Conservation (phyloP, 2,113 vertebrate species). For the Suncus etruscus region DNA sequence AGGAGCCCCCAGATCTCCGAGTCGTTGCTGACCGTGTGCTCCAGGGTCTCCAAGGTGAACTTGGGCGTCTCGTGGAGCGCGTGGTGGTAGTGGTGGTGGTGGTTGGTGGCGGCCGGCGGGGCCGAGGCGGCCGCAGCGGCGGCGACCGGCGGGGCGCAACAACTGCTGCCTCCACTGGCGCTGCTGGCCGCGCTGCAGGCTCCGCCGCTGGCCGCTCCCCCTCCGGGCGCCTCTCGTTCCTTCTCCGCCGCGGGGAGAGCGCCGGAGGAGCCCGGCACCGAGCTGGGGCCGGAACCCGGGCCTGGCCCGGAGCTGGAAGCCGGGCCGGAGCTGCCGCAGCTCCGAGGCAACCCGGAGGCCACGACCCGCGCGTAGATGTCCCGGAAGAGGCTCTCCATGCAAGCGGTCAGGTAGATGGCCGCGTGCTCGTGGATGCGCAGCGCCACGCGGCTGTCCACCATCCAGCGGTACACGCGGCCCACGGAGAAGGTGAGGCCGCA, state of each 20-base stretch:
- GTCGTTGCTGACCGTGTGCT: slow-evolving; percentile 94
- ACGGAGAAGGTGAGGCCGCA: slow-evolving; percentile 96
- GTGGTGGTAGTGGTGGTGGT: slow-evolving; percentile 83
- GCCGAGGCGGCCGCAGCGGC: slow-evolving; percentile 25
- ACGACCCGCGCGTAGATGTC: slow-evolving; percentile 92
- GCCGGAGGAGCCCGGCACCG: slow-evolving; percentile 67
- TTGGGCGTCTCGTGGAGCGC: slow-evolving; percentile 88
- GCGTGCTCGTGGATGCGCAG: slow-evolving; percentile 97
- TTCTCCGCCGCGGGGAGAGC: slow-evolving; percentile 64
- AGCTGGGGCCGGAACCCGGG: slow-evolving; percentile 69
- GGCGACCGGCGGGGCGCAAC: slow-evolving; percentile 75
- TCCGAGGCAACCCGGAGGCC: slow-evolving; percentile 84
- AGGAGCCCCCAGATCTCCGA: slow-evolving; percentile 96
- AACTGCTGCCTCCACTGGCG: slow-evolving; percentile 81
- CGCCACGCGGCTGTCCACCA: slow-evolving; percentile 97
- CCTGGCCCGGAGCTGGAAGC: slow-evolving; percentile 67
- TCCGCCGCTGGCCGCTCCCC: slow-evolving; percentile 75
- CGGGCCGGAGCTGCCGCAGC: slow-evolving; percentile 67
- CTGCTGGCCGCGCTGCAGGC: slow-evolving; percentile 81
- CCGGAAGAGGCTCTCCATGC: slow-evolving; percentile 95
- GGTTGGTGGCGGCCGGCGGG: slow-evolving; percentile 21
- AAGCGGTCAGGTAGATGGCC: slow-evolving; percentile 96
- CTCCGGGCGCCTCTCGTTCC: slow-evolving; percentile 76
- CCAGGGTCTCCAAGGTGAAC: slow-evolving; percentile 93
- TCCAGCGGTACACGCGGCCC: slow-evolving; percentile 98